A percentile compares a stretch with the other conserved stretches of the same genome.
Evolutionary conservation across 1,140 invertebrate genomes (phyloP).

Genomic region (Samia ricini): DNA sequence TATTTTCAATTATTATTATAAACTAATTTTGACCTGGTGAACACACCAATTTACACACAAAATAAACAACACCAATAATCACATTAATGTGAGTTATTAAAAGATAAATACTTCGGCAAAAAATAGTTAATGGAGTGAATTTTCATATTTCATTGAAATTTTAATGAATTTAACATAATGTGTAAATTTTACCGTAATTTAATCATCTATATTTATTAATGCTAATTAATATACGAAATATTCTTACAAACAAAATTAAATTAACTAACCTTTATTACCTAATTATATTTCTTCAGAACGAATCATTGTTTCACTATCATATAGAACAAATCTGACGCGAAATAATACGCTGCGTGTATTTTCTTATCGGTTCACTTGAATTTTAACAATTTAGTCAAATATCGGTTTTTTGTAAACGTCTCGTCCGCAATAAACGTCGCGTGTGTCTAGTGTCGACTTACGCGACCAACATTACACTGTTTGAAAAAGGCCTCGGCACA

Average conservation of each 20-base stretch:
- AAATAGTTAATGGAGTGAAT: no score
- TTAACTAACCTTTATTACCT: neutral
- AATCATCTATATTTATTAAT: no score
- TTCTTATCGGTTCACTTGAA: neutral
- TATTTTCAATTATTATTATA: no score
- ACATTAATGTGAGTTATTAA: no score
- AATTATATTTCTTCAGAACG: neutral
- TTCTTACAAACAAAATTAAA: neutral
- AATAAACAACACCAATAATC: no score
- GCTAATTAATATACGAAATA: no score
- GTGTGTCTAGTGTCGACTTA: neutral
- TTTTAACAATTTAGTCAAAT: neutral
- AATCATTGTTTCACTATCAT: neutral
- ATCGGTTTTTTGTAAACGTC: neutral
- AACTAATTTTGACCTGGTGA: no score
- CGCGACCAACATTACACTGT: slow-evolving; percentile 18
- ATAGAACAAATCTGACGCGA: neutral
- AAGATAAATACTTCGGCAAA: no score
- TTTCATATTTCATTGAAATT: no score
- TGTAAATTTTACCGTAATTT: no score
- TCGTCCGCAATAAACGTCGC: neutral
- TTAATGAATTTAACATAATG: no score
- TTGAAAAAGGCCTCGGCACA: slow-evolving; percentile 48
- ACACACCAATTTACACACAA: no score
- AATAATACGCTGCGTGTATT: neutral